Percentiles rank a stretch among this genome's conserved stretches.
Conservation (phyloP, 2,797 vertebrate species). For the Schizopygopsis pylzovi region DNA sequence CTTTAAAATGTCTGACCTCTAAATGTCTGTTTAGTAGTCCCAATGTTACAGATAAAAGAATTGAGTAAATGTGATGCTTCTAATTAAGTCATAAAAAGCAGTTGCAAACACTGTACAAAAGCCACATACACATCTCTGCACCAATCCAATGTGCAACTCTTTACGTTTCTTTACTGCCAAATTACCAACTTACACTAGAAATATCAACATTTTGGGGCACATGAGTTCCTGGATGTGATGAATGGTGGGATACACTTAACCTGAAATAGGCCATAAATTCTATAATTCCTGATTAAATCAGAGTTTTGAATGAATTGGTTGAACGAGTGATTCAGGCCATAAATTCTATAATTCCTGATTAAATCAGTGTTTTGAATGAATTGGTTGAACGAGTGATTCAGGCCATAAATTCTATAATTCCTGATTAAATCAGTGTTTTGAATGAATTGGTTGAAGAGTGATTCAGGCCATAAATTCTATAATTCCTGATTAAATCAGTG, state of each 20-base stretch:
- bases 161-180: not conserved
- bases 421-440: not conserved
- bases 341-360: not conserved
- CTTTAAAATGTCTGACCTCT: no score
- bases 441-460: not conserved
- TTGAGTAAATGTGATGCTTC: no score
- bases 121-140: not conserved
- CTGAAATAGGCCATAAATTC: not conserved
- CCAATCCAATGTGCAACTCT: not conserved
- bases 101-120: no score
- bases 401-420: not conserved
- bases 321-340: not conserved
- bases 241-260: not conserved
- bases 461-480: not conserved
- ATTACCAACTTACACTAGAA: not conserved
- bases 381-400: not conserved
- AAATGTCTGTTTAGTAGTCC: no score
- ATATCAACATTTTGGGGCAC: not conserved
- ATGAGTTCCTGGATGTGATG: not conserved
- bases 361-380: not conserved
- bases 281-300: not conserved
- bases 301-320: not conserved
- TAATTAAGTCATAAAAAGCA: no score
- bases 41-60: no score
- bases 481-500: not conserved